Conservation (phyloP, 2,888 invertebrate genomes). For the Cerastoderma edule region DNA sequence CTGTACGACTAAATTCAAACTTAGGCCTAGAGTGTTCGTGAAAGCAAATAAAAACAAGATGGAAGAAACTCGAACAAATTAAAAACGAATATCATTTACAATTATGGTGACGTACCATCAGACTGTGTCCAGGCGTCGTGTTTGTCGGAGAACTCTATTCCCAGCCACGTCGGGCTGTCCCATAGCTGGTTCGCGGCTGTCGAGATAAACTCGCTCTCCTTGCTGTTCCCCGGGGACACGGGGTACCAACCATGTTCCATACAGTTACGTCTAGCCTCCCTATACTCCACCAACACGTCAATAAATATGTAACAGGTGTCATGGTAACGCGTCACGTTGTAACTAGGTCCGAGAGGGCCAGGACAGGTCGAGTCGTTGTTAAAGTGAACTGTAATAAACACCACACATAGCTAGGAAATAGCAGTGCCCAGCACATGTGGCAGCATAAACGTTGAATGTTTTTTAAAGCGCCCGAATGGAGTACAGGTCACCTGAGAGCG, state of each 20-base stretch:
- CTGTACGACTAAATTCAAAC: too few relatives aligned
- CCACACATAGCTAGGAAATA: neutral
- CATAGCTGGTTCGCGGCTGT: neutral
- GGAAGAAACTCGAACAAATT: neutral
- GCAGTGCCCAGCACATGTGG: neutral
- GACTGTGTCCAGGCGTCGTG: neutral
- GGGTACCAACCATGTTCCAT: neutral
- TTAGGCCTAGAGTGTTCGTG: neutral
- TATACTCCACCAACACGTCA: neutral
- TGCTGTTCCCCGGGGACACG: neutral
- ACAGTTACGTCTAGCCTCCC: neutral
- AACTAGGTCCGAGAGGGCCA: too few relatives aligned
- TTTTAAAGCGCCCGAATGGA: neutral
- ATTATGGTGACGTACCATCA: neutral
- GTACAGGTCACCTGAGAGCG: neutral
- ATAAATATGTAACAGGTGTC: slow-evolving; percentile 15
- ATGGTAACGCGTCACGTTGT: neutral
- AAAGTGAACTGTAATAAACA: neutral
- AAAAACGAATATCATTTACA: neutral
- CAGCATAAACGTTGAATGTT: neutral
- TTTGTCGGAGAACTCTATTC: neutral
- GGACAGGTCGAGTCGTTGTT: neutral
- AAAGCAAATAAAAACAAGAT: neutral
- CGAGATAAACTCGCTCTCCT: neutral
- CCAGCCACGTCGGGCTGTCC: neutral